Conservation (phyloP, 2,113 vertebrate genomes). For the Rhinolophus sinicus region DNA sequence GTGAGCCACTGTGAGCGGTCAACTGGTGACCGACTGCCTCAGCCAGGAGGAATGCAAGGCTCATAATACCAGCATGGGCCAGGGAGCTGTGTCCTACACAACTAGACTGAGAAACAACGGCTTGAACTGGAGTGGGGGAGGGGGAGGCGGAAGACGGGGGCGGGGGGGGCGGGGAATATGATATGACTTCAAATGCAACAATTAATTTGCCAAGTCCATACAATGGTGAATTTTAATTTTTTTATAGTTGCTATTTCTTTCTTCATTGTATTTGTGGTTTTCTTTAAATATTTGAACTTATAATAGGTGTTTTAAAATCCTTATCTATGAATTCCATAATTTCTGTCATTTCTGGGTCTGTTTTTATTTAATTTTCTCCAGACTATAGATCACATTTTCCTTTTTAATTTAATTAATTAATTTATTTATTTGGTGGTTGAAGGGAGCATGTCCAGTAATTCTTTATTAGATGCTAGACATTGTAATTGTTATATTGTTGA, state of each 20-base stretch:
- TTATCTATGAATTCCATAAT: neutral
- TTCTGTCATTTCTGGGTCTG: neutral
- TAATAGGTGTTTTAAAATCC: neutral
- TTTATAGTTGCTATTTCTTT: neutral
- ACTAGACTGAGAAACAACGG: no score
- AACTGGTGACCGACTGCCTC: no score
- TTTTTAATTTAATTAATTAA: neutral
- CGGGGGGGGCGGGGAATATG: no score
- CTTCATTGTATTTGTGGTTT: neutral
- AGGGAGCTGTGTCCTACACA: no score
- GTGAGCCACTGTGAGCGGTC: no score
- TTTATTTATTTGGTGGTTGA: neutral
- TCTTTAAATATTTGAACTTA: neutral
- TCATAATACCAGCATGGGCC: no score
- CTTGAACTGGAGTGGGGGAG: no score
- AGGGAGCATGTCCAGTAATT: neutral
- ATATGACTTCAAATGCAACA: no score
- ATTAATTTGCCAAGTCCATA: neutral
- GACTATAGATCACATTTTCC: neutral
- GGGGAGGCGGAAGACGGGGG: no score
- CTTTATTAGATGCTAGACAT: neutral
- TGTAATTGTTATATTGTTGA: neutral
- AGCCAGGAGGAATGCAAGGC: no score
- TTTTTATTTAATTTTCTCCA: neutral
- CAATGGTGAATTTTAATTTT: neutral